A percentile compares a stretch with the other conserved stretches of the same genome.
Evolutionary conservation across 1,140 invertebrate genomes (phyloP).

Genomic region (Brachionus sp.): DNA sequence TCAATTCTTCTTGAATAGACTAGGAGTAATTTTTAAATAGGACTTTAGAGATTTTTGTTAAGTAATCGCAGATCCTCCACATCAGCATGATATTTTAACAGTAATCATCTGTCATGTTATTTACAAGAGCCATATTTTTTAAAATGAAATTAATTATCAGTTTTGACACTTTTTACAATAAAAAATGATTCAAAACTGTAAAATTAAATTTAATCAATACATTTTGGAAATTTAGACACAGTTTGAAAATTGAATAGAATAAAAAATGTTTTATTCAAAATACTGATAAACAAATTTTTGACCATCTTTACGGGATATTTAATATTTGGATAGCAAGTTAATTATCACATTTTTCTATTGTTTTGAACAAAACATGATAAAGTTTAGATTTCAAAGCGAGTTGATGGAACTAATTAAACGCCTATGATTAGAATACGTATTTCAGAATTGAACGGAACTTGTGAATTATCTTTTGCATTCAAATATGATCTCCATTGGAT

Average conservation of each 20-base stretch:
- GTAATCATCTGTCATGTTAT: background rate
- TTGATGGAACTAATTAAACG: slow-evolving; percentile 22
- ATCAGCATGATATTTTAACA: background rate
- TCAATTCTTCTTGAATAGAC: background rate
- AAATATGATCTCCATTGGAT: background rate
- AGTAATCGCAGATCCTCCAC: background rate
- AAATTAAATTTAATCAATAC: slow-evolving; percentile 30
- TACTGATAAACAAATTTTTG: slow-evolving; percentile 14
- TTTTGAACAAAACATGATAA: background rate
- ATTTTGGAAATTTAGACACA: background rate
- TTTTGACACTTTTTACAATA: slow-evolving; percentile 7
- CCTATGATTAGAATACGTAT: background rate
- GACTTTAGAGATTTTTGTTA: background rate
- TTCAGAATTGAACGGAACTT: slow-evolving; percentile 10
- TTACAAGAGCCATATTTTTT: background rate
- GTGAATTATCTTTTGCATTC: slow-evolving; percentile 29
- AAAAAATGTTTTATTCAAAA: slow-evolving; percentile 18
- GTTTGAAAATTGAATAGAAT: background rate
- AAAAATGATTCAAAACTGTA: slow-evolving; percentile 4
- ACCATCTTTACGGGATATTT: background rate
- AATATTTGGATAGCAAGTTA: background rate
- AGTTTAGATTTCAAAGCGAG: slow-evolving; percentile 20
- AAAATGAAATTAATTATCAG: background rate
- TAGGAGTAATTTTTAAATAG: background rate
- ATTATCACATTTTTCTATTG: slow-evolving; percentile 31